Percentiles rank a stretch among this genome's conserved stretches.
These are phyloP conservation scores for Fragum fragum DNA, from an alignment of 2,888 invertebrate genomes.

Conservation along the genomic window DNA sequence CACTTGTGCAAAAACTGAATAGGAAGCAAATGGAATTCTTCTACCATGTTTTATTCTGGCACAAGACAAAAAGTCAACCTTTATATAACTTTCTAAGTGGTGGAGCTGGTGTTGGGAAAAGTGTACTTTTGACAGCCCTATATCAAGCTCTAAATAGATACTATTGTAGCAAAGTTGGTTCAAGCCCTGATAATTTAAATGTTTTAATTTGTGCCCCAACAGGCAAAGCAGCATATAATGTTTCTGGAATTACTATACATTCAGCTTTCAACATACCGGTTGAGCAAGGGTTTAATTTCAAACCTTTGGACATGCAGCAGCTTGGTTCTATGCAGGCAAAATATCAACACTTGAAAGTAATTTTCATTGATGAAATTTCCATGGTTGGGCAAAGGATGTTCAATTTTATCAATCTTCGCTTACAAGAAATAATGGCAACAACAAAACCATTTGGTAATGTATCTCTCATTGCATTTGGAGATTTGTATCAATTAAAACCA, in stretches of 20 bases:
- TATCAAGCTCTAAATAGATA: constrained; percentile 37
- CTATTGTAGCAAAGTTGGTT: constrained; percentile 9
- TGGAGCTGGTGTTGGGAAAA: constrained; percentile 66
- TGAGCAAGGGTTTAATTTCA: constrained; percentile 45
- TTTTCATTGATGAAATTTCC: too few relatives aligned
- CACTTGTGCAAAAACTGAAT: constrained; percentile 47
- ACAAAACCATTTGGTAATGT: constrained; percentile 58
- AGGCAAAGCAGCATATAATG: constrained; percentile 57
- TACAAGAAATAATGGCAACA: constrained; percentile 59
- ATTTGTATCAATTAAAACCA: too few relatives aligned
- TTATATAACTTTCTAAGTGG: constrained; percentile 61
- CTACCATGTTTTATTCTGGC: constrained; percentile 41
- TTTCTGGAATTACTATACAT: constrained; percentile 46
- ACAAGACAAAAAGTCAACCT: constrained; percentile 51
- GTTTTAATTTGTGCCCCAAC: constrained; percentile 58
- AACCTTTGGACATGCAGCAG: constrained; percentile 51
- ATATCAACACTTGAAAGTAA: constrained; percentile 42
- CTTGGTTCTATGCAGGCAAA: constrained; percentile 27
- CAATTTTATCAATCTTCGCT: too few relatives aligned
- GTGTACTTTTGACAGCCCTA: constrained; percentile 45
- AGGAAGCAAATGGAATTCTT: constrained; percentile 52
- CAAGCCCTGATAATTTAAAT: constrained; percentile 38
- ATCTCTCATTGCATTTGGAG: constrained; percentile 59
- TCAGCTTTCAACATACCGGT: constrained; percentile 47
- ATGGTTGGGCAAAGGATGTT: too few relatives aligned